Percentiles rank a stretch among this genome's conserved stretches.
Evolutionary conservation across 2,888 invertebrate species (phyloP).

Genomic region (Anarsia innoxiella): DNA sequence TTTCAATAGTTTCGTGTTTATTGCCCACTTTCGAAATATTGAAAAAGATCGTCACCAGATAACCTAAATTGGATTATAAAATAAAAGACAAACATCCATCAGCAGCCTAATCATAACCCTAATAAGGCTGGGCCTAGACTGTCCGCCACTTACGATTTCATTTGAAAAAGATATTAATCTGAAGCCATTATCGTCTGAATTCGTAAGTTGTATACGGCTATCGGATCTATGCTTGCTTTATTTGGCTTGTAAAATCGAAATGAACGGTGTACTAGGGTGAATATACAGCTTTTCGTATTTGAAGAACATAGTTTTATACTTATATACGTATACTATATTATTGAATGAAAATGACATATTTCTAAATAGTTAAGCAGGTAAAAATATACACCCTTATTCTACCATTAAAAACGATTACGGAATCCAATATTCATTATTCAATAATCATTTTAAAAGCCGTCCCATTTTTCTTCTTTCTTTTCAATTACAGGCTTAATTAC

Average conservation of each 20-base stretch:
- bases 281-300: not conserved
- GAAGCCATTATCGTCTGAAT: conserved; percentile 56
- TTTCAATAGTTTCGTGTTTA: not conserved
- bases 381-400: not conserved
- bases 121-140: conserved; percentile 36
- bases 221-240: conserved; percentile 47
- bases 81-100: conserved; percentile 13
- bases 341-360: no score
- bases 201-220: conserved; percentile 52
- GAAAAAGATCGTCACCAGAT: conserved; percentile 4
- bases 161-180: conserved; percentile 62
- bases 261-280: conserved; percentile 17
- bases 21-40: conserved; percentile 5
- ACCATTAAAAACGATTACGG: no score
- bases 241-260: conserved; percentile 54
- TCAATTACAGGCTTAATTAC: not conserved
- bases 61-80: conserved; percentile 1
- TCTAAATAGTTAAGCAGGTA: no score
- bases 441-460: conserved; percentile 2
- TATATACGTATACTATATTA: no score
- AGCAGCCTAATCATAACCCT: conserved; percentile 20
- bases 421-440: no score
- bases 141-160: conserved; percentile 60
- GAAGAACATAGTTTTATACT: no score
- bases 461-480: conserved; percentile 8